These are phyloP conservation scores for Falco naumanni DNA, from an alignment of 2,797 vertebrate genomes.

Conservation along the genomic window DNA sequence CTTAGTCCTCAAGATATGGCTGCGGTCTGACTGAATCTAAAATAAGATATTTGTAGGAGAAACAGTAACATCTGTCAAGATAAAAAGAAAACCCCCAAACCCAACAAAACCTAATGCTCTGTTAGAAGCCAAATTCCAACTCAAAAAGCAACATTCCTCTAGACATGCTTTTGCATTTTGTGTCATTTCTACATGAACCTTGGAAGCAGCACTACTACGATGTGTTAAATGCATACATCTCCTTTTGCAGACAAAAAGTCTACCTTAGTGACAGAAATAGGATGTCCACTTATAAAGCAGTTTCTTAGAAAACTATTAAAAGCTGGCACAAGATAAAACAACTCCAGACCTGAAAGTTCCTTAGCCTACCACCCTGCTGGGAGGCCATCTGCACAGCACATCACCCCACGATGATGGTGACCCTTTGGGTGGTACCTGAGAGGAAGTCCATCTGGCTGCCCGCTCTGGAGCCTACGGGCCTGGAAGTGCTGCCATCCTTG, in stretches of 20 bases:
- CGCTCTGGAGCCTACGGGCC: not conserved
- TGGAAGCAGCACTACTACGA: not conserved
- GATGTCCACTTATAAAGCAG: not conserved
- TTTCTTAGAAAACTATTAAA: not conserved
- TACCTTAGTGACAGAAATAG: not conserved
- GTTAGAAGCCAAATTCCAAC: not conserved
- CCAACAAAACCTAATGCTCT: not conserved
- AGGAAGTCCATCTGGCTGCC: not conserved
- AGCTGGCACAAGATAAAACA: not conserved
- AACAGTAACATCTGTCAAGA: not conserved
- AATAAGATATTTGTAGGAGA: not conserved
- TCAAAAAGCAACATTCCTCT: not conserved
- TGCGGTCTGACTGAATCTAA: not conserved
- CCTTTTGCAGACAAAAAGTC: not conserved
- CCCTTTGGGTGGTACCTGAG: not conserved
- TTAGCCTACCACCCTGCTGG: not conserved
- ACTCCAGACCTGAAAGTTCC: not conserved
- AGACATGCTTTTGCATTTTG: not conserved
- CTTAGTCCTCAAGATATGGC: not conserved
- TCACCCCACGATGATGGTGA: rapidly evolving
- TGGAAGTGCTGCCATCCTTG: not conserved
- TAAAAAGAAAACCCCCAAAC: not conserved
- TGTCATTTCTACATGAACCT: not conserved
- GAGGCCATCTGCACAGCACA: not conserved
- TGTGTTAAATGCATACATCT: not conserved